Evolutionary conservation across 2,888 invertebrate genomes (phyloP), one percentile per base, ranked within the genome.

Genomic region (Drosophila helvetica): DNA sequence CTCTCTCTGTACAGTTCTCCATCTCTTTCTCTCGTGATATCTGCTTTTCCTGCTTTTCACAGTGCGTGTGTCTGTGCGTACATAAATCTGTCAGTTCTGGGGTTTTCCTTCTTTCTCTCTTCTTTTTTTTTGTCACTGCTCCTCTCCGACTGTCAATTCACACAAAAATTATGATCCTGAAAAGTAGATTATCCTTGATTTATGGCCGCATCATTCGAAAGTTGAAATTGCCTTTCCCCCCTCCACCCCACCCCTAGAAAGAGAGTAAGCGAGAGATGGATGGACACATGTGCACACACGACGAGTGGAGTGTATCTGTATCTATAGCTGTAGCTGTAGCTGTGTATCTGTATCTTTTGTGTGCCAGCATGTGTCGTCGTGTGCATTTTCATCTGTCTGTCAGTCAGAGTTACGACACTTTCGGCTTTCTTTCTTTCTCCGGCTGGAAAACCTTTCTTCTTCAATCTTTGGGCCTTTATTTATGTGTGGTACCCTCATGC

Each of bases 141-240:
- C 79, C 77, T 74, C 82, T n/a, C 84, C 77, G 70, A 74, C 89
- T 91, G 91, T 90, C 91, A 91, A 92, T 91, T 91, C 90, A 85
- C 88, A 91, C 89, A 90, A 87, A 92, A 92, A 91, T 92, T 92
- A 91, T 91, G 91, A 91, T 91, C 88, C 90, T 89, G 86, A 88
- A 90, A 91, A 92, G 90, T 92, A 91, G 92, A 91, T 92, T 91
- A 91, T 91, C 91, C 90, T 91, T 91, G 92, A 91, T 91, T 92
- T 91, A 91, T 91, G 77, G 89, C 86, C 88, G 81, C 90, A 89
- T 90, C 90, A 90, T 86, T 86, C 74, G 88, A 86, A 86, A 86
- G 88, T 86, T 86, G 88, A 88, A 88, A 86, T 79, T 86, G 82
- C 83, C 68, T 78, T 77, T 74, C 53, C 57, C 62, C 51, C 74